These are phyloP conservation scores for Crossaster papposus DNA, from an alignment of 53 echinoderm and acorn worm species.

Conservation along the genomic window DNA sequence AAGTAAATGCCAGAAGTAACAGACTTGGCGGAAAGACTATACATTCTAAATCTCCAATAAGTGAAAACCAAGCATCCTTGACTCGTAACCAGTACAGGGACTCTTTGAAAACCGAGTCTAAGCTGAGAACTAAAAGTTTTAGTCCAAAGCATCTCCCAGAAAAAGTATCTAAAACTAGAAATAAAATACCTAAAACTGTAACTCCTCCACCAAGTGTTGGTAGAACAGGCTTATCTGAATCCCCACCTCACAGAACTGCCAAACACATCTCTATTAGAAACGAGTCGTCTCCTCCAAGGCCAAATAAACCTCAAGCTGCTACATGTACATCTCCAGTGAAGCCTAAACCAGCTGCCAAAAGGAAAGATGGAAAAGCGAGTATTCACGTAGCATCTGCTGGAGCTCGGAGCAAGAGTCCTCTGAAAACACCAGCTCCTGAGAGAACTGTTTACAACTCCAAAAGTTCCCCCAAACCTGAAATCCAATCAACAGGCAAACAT, in stretches of 20 bases:
- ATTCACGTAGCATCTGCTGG: neutral
- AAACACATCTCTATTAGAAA: neutral
- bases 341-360: constrained; percentile 30
- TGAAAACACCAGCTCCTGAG: constrained; percentile 7
- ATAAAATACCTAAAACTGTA: neutral
- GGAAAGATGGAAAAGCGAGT: constrained; percentile 23
- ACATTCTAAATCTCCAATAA: constrained; percentile 33
- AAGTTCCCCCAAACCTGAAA: constrained; percentile 11
- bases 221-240: neutral
- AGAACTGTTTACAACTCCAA: constrained; percentile 4
- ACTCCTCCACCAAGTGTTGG: neutral
- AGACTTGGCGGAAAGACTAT: constrained; percentile 1
- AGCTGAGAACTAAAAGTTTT: constrained; percentile 53
- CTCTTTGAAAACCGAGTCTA: constrained; percentile 3
- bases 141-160: constrained; percentile 52
- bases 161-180: neutral
- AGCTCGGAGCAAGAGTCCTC: constrained; percentile 31
- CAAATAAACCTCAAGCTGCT: constrained; percentile 5
- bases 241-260: constrained; percentile 37
- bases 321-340: constrained; percentile 19
- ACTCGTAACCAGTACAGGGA: neutral
- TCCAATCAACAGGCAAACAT: constrained; percentile 1
- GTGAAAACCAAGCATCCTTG: constrained; percentile 4
- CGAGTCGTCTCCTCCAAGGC: neutral
- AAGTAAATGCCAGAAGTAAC: constrained; percentile 43